Evolutionary conservation across 2,113 vertebrate genomes (phyloP).

Genomic region (Pampusana beccarii): DNA sequence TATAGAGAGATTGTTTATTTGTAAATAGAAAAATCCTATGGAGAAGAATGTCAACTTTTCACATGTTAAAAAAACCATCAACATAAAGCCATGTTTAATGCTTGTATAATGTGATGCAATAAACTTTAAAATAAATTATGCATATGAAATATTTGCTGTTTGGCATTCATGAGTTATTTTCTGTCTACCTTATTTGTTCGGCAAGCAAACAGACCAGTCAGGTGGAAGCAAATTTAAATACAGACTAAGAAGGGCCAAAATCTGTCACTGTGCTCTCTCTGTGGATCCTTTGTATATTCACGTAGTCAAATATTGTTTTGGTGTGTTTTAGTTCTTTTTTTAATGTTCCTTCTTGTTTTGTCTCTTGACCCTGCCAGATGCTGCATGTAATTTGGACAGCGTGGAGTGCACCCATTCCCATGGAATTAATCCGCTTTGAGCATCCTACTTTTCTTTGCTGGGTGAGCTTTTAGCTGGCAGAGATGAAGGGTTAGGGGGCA

Average conservation of each 20-base stretch:
- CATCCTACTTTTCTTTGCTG: background rate
- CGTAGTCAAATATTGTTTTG: background rate
- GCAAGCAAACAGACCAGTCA: background rate
- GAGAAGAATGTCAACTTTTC: slow-evolving; percentile 78
- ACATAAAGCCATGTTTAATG: slow-evolving; percentile 82
- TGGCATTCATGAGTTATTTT: slow-evolving; percentile 49
- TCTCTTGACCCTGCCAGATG: background rate
- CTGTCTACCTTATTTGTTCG: background rate
- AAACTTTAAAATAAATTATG: slow-evolving; percentile 83
- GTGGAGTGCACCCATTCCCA: background rate
- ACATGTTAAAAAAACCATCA: slow-evolving; percentile 70
- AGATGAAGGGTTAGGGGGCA: background rate
- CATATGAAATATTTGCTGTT: slow-evolving; percentile 70
- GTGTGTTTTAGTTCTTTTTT: background rate
- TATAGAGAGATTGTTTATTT: slow-evolving; percentile 78
- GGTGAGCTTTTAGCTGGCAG: background rate
- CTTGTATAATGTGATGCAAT: slow-evolving; percentile 82
- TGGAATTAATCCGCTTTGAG: background rate
- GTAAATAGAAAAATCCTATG: slow-evolving; percentile 79
- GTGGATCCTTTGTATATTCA: background rate
- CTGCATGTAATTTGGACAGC: background rate
- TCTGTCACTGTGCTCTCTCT: background rate
- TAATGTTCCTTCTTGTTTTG: background rate
- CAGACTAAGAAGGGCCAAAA: background rate
- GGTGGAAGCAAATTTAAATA: background rate